phyloP scores from a whole-genome alignment of 2,797 vertebrate species.

The Nannoperca australis region DNA sequence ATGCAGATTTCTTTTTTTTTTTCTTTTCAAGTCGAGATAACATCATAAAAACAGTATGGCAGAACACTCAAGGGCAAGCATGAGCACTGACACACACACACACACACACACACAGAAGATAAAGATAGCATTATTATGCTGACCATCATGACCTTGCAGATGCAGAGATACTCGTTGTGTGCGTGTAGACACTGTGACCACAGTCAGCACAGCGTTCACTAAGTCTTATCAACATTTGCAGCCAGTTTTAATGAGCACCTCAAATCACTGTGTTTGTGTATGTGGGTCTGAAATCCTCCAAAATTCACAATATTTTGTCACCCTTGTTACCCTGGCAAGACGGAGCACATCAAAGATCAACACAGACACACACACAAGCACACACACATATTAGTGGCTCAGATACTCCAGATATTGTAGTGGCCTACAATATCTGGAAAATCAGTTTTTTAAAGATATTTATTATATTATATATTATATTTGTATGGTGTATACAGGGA shows the following conservation, averaged over 20 bases:
- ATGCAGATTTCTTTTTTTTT: not conserved
- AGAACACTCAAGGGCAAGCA: slow-evolving; percentile 30
- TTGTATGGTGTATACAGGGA: not conserved
- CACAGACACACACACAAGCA: not conserved
- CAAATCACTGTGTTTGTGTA: slow-evolving; percentile 10
- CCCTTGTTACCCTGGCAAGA: not conserved
- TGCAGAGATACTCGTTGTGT: slow-evolving; percentile 12
- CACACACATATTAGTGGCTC: not conserved
- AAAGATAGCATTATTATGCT: slow-evolving; percentile 39
- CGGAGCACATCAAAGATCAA: slow-evolving; percentile 32
- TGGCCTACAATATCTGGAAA: not conserved
- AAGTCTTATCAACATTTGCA: slow-evolving; percentile 36
- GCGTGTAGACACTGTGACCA: not conserved
- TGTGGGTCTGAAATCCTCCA: slow-evolving; percentile 12
- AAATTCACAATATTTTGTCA: slow-evolving; percentile 20
- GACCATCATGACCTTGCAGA: slow-evolving; percentile 56
- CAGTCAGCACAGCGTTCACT: slow-evolving; percentile 4
- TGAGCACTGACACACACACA: not conserved
- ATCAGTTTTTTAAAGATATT: not conserved
- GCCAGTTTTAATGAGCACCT: slow-evolving; percentile 53
- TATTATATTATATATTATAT: too few species aligned
- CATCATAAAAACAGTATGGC: slow-evolving; percentile 22
- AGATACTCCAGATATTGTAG: not conserved
- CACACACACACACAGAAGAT: slow-evolving; percentile 11
- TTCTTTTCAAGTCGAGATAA: slow-evolving; percentile 43